A percentile compares a stretch with the other conserved stretches of the same genome.
phyloP scores from a whole-genome alignment of 1,140 invertebrate genomes.

The Drosophila serrata region DNA sequence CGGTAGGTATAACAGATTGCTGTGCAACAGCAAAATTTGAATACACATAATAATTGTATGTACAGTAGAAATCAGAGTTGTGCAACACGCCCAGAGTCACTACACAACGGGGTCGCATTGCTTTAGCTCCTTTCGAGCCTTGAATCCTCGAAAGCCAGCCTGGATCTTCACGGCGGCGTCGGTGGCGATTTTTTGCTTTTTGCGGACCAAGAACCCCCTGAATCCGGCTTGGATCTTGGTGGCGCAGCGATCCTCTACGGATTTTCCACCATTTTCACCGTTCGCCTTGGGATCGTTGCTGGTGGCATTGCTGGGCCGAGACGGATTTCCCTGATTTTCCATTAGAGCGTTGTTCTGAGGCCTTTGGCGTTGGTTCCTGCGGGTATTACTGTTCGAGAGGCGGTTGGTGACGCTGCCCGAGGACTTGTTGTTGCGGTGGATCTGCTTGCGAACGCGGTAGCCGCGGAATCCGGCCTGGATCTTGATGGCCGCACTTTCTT shows the following conservation, averaged over 20 bases:
- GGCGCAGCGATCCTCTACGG: conserved; percentile 88
- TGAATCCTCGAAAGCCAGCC: conserved; percentile 88
- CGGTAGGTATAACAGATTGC: conserved; percentile 26
- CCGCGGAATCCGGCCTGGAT: conserved; percentile 92
- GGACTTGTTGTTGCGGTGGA: conserved; percentile 85
- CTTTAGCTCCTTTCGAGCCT: conserved; percentile 86
- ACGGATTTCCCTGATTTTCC: conserved; percentile 45
- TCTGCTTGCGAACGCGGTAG: conserved; percentile 89
- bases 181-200: conserved; percentile 86
- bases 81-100: conserved; percentile 8
- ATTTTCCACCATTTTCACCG: conserved; percentile 23
- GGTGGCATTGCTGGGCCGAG: conserved; percentile 4
- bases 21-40: conserved; percentile 30
- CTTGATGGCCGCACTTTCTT: conserved; percentile 89
- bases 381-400: conserved; percentile 17
- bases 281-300: conserved; percentile 35
- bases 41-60: conserved; percentile 48
- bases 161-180: conserved; percentile 88
- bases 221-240: conserved; percentile 92
- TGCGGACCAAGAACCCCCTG: conserved; percentile 90
- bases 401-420: conserved; percentile 27
- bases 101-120: conserved; percentile 50
- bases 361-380: conserved; percentile 59
- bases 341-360: conserved; percentile 38
- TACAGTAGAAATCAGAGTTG: conserved; percentile 39